A percentile compares a stretch with the other conserved stretches of the same genome.
phyloP scores from a whole-genome alignment of 2,797 vertebrate species.

The Sebastes minor region DNA sequence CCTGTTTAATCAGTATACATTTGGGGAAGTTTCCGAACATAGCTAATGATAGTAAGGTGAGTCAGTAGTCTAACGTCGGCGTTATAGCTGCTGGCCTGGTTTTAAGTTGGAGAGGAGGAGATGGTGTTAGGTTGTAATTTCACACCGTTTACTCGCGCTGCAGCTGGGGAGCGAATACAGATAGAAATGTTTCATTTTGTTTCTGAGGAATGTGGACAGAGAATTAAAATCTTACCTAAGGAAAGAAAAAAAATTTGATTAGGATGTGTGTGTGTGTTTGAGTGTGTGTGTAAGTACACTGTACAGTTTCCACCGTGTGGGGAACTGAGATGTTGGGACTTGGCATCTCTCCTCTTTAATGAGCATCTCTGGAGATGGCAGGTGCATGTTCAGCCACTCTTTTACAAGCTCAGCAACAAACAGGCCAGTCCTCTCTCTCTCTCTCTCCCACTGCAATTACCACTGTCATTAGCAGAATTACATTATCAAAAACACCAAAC shows the following conservation, averaged over 20 bases:
- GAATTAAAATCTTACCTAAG: conserved; percentile 30
- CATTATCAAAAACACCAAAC: conserved; percentile 67
- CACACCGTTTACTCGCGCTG: conserved; percentile 48
- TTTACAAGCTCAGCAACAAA: conserved; percentile 80
- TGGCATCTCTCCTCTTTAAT: conserved; percentile 79
- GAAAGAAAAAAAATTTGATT: conserved; percentile 5
- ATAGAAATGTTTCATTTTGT: conserved; percentile 56
- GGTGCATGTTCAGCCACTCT: conserved; percentile 82
- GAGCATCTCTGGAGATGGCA: conserved; percentile 84
- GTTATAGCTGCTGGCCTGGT: conserved; percentile 43
- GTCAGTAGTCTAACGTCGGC: conserved; percentile 15
- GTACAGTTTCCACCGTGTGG: conserved; percentile 21
- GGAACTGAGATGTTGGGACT: conserved; percentile 57
- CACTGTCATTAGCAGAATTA: conserved; percentile 68
- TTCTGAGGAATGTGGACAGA: conserved; percentile 25
- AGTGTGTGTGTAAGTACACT: neutral
- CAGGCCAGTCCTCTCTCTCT: conserved; percentile 57
- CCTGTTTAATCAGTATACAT: conserved; percentile 50
- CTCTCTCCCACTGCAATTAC: conserved; percentile 64
- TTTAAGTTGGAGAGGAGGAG: conserved; percentile 44
- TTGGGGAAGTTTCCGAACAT: conserved; percentile 49
- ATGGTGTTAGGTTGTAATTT: conserved; percentile 65
- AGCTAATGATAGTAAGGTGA: conserved; percentile 59
- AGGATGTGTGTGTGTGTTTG: neutral
- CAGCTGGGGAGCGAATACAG: conserved; percentile 28